A percentile compares a stretch with the other conserved stretches of the same genome.
These are phyloP conservation scores for Pseudorhombus dupliciocellatus DNA, from an alignment of 2,113 vertebrate genomes.

Conservation along the genomic window DNA sequence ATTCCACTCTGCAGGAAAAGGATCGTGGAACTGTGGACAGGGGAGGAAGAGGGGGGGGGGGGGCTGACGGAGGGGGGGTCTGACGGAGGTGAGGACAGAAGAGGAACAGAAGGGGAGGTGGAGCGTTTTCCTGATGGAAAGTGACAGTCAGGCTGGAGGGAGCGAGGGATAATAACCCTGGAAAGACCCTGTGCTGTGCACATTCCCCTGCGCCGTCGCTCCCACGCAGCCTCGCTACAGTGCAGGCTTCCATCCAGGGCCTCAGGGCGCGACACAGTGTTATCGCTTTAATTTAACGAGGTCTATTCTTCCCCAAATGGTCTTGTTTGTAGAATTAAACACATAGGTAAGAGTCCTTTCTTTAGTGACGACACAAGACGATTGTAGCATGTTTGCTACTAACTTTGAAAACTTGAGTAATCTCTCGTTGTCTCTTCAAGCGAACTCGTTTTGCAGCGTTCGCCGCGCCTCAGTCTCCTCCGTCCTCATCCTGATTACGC, in stretches of 20 bases:
- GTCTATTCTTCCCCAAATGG: not conserved
- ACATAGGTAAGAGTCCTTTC: not conserved
- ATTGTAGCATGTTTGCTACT: not conserved
- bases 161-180: slow-evolving; percentile 40
- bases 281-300: slow-evolving; percentile 22
- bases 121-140: slow-evolving; percentile 73
- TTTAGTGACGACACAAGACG: not conserved
- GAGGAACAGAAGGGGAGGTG: slow-evolving; percentile 65
- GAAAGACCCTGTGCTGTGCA: slow-evolving; percentile 23
- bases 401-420: not conserved
- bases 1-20: slow-evolving; percentile 54
- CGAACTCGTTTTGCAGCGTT: not conserved
- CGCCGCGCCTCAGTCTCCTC: not conserved
- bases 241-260: not conserved
- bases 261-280: slow-evolving; percentile 3
- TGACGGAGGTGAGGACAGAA: slow-evolving; percentile 62
- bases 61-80: not conserved
- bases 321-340: not conserved
- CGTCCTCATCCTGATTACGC: slow-evolving; percentile 32
- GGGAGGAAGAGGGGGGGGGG: not conserved
- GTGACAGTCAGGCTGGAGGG: slow-evolving; percentile 50
- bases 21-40: slow-evolving; percentile 4
- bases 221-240: not conserved
- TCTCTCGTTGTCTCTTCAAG: not conserved
- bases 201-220: slow-evolving; percentile 19